Evolutionary conservation across 2,113 vertebrate genomes (phyloP).

Genomic region (Microcebus griseorufus): DNA sequence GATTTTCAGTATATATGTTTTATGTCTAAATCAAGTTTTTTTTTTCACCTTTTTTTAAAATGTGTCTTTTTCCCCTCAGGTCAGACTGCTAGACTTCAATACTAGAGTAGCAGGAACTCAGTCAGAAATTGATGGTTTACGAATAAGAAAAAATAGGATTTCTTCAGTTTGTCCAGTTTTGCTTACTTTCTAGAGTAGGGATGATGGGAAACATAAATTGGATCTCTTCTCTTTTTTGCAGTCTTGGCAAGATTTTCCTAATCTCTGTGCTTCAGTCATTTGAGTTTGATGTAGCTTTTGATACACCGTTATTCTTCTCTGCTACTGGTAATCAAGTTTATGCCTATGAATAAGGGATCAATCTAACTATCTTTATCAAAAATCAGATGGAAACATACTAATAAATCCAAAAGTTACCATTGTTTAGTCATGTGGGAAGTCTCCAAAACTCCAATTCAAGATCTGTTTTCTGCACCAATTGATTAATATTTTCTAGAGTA

Average conservation of each 20-base stretch:
- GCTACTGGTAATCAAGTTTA: background rate
- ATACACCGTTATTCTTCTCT: background rate
- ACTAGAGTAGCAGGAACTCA: background rate
- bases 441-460: background rate
- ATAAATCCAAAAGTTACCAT: background rate
- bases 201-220: background rate
- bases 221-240: background rate
- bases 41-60: background rate
- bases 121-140: background rate
- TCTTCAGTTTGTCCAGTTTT: background rate
- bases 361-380: background rate
- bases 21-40: background rate
- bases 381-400: background rate
- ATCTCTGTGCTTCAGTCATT: constrained; percentile 30
- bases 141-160: background rate
- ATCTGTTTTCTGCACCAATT: background rate
- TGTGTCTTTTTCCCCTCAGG: background rate
- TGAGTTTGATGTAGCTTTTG: background rate
- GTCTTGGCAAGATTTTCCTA: background rate
- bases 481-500: background rate
- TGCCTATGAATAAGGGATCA: background rate
- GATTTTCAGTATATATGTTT: background rate
- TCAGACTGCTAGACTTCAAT: background rate
- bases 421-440: background rate
- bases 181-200: background rate